Evolutionary conservation across 2,113 vertebrate genomes (phyloP), one percentile per base, ranked within the genome.

Genomic region (Urocitellus parryii): DNA sequence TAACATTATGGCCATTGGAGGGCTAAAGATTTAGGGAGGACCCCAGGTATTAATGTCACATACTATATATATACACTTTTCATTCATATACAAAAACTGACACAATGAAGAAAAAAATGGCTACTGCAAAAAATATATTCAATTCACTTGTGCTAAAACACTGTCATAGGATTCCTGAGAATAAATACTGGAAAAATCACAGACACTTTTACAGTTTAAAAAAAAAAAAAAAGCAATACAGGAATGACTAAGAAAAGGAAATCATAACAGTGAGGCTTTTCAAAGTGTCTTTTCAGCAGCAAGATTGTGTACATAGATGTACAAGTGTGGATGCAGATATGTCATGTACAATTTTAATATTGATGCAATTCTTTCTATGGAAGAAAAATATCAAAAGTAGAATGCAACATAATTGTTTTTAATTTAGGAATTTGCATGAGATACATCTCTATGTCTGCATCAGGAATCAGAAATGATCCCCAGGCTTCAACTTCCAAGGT

Each of bases 361-460:
- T 89, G 22, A 88, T 63, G 25, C 18, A 53, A 53, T 53, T 51
- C 7, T 84, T 80, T 73, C 9, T 29, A 56, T 65, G 29, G n/a
- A 92, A 83, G 56, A 79, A 65, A 73, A 89, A 22, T 9, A 74
- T 6, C 48, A 68, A 84, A 58, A 4, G 82, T 10, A 67, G 32
- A 61, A 70, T 80, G 7, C 34, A 70, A 70, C 34, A 39, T 16
- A 53, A 70, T 0, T 24, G 29, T 42, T 85, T 94, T 94, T 93
- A 84, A 79, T 72, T 92, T 72, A 94, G 53, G 13, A 90, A 67
- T 58, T 68, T 68, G 92, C 87, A 81, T 68, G 58, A 82, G 74
- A 27, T 11, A 87, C 29, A 97, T 80, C 8, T 27, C 1, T 92
- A 67, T 42, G 90, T 77, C 11, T 86, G 0, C 63, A 79, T n/a